Percentiles rank a stretch among this genome's conserved stretches.
Conservation (phyloP, 2,888 invertebrate species). For the Temnothorax unifasciatus region DNA sequence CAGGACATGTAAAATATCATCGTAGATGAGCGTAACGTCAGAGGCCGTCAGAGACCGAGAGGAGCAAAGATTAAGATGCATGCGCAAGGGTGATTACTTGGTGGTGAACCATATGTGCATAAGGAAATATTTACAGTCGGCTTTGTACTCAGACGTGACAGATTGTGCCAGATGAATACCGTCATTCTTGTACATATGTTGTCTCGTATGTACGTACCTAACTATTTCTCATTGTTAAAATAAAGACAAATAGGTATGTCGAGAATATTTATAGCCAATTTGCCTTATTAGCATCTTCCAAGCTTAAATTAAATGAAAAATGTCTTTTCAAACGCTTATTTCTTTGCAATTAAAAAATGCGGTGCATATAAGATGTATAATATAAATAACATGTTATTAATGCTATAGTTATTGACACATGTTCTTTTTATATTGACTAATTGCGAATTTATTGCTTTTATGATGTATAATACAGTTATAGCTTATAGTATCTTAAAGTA, state of each 20-base stretch:
- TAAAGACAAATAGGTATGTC: not conserved
- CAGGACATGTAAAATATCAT: slow-evolving; percentile 12
- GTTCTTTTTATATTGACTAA: not conserved
- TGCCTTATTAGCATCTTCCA: not conserved
- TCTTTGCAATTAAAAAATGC: not conserved
- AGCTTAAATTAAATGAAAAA: not conserved
- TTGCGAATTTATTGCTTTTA: not conserved
- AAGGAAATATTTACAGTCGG: slow-evolving; percentile 44
- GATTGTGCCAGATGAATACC: slow-evolving; percentile 32
- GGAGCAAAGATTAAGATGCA: slow-evolving; percentile 46
- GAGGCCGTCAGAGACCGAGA: not conserved
- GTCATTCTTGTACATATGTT: slow-evolving; percentile 11
- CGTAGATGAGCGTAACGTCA: slow-evolving; percentile 5
- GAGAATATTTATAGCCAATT: not conserved
- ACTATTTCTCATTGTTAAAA: not conserved
- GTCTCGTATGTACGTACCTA: not conserved
- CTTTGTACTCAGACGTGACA: slow-evolving; percentile 34
- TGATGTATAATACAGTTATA: not conserved
- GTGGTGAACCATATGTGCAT: slow-evolving; percentile 25
- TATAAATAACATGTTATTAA: not conserved
- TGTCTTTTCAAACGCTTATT: not conserved
- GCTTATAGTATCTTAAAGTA: not conserved
- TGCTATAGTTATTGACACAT: not conserved
- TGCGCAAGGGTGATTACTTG: slow-evolving; percentile 41
- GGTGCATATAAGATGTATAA: not conserved